Evolutionary conservation across 1,140 invertebrate genomes (phyloP).

Genomic region (Dinoponera quadriceps): DNA sequence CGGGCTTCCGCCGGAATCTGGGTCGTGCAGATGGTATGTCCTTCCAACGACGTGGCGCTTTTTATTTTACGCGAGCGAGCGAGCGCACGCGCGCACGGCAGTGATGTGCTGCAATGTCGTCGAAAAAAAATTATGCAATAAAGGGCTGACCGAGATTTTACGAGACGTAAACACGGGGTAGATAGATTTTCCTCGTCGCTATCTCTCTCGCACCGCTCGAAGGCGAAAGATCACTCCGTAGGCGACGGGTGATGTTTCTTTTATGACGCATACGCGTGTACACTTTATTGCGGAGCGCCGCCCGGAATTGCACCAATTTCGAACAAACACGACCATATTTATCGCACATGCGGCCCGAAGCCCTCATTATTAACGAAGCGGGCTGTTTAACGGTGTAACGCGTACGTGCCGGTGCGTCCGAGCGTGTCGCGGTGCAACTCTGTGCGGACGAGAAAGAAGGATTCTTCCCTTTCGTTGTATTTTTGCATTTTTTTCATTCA

Average conservation of each 20-base stretch:
- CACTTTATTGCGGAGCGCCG: background rate
- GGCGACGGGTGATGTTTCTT: background rate
- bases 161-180: conserved; percentile 4
- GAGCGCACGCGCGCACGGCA: background rate
- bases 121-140: conserved; percentile 40
- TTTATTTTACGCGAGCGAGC: background rate
- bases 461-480: background rate
- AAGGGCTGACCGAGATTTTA: conserved; percentile 36
- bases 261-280: background rate
- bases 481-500: background rate
- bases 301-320: conserved; percentile 17
- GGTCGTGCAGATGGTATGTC: conserved; percentile 4
- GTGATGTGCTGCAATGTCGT: background rate
- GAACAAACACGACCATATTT: background rate
- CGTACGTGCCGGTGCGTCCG: conserved; percentile 31
- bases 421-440: background rate
- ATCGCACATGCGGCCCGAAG: conserved; percentile 5
- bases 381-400: conserved; percentile 17
- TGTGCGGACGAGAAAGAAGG: conserved; percentile 22
- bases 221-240: background rate
- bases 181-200: conserved; percentile 10
- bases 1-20: background rate
- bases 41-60: background rate
- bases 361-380: conserved; percentile 37
- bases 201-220: background rate